These are phyloP conservation scores for Paguma larvata DNA, from an alignment of 2,797 vertebrate species.

Conservation along the genomic window DNA sequence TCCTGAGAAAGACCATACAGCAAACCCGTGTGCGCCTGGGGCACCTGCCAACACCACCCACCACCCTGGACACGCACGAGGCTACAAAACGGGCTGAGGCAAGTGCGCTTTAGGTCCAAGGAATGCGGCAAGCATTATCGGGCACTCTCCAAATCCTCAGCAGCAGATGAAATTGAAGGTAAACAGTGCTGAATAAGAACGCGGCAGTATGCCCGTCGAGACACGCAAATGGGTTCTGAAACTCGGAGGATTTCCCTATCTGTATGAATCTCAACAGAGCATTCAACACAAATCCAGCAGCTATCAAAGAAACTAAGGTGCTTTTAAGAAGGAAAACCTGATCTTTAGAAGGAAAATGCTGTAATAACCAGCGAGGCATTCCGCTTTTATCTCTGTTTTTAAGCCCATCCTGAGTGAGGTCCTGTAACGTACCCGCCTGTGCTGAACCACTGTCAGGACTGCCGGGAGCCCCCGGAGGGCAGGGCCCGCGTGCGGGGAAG, in stretches of 20 bases:
- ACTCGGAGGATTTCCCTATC: background rate
- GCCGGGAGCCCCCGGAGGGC: background rate
- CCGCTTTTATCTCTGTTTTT: background rate
- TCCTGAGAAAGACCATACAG: background rate
- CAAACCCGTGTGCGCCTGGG: accelerated
- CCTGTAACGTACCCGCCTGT: background rate
- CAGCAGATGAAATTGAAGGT: background rate
- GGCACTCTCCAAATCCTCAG: background rate
- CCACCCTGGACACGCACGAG: accelerated
- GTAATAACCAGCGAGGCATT: background rate
- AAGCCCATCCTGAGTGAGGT: background rate
- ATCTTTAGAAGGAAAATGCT: conserved; percentile 7
- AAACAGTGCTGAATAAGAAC: conserved; percentile 14
- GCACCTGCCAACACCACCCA: too few species aligned
- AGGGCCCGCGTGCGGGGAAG: background rate
- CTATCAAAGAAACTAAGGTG: background rate
- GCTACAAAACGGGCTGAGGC: background rate
- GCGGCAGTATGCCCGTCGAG: background rate
- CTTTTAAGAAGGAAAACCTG: conserved; percentile 19
- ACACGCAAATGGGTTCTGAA: conserved; percentile 2
- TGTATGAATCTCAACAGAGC: background rate
- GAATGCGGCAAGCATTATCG: background rate
- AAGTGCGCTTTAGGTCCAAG: background rate
- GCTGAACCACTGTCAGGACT: background rate
- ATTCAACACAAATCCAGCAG: background rate